These are phyloP conservation scores for Melanotaenia pygmaea DNA, from an alignment of 2,797 vertebrate species.

Conservation along the genomic window DNA sequence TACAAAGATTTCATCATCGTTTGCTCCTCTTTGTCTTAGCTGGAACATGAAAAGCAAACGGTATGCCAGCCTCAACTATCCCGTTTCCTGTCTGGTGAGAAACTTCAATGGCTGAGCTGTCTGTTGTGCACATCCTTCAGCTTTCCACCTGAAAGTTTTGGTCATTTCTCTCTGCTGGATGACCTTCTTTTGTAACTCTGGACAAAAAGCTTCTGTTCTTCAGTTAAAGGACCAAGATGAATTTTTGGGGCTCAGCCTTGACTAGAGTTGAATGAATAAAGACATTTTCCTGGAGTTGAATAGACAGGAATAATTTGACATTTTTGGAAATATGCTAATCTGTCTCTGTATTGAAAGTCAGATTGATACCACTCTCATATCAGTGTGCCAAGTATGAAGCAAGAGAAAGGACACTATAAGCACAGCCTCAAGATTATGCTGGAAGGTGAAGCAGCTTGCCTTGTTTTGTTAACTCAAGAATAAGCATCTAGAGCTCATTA, in stretches of 20 bases:
- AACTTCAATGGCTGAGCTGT: slow-evolving; percentile 1
- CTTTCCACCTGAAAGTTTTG: slow-evolving; percentile 18
- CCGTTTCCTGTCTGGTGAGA: slow-evolving; percentile 10
- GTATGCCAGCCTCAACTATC: not conserved
- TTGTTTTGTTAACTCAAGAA: not conserved
- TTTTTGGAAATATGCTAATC: slow-evolving; percentile 25
- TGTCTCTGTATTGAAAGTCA: slow-evolving; percentile 6
- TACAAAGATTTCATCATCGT: not conserved
- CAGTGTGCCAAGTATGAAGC: not conserved
- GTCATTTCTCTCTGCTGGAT: slow-evolving; percentile 31
- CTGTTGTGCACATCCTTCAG: slow-evolving; percentile 27
- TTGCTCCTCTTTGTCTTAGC: slow-evolving; percentile 18
- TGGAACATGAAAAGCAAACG: slow-evolving; percentile 8
- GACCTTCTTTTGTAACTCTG: slow-evolving; percentile 37
- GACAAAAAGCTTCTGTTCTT: slow-evolving; percentile 34
- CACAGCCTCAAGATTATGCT: slow-evolving; percentile 5
- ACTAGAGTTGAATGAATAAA: slow-evolving; percentile 32
- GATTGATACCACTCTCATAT: not conserved
- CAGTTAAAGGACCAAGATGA: slow-evolving; percentile 32
- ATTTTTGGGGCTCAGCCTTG: slow-evolving; percentile 32
- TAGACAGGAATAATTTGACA: slow-evolving; percentile 7
- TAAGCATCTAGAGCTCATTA: not conserved
- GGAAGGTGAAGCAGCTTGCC: not conserved
- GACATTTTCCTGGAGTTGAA: not conserved
- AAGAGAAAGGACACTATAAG: slow-evolving; percentile 11